phyloP scores from a whole-genome alignment of 2,113 vertebrate genomes.

The Macrotus californicus region DNA sequence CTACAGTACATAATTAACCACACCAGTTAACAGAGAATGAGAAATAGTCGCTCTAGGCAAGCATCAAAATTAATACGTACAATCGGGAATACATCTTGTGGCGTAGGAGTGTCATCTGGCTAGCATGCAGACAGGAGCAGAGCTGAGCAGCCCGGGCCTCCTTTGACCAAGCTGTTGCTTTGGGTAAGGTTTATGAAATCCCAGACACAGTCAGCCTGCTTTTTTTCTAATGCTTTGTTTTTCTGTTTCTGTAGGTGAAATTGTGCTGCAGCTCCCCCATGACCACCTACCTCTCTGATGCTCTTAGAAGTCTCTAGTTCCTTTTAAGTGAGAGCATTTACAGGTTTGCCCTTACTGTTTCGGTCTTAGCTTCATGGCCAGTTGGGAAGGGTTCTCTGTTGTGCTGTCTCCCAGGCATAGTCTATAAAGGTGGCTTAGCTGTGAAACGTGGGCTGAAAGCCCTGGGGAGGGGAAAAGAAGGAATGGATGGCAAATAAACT shows the following conservation, averaged over 20 bases:
- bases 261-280: not conserved
- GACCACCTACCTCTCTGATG: not conserved
- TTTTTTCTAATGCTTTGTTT: not conserved
- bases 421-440: not conserved
- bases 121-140: not conserved
- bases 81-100: constrained; percentile 17
- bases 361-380: not conserved
- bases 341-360: not conserved
- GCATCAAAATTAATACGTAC: constrained; percentile 61
- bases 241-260: not conserved
- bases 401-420: not conserved
- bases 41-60: constrained; percentile 62
- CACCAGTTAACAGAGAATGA: constrained; percentile 66
- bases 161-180: not conserved
- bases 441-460: not conserved
- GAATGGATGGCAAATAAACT: not conserved
- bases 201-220: not conserved
- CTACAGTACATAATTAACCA: constrained; percentile 72
- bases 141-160: not conserved
- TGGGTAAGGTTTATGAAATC: not conserved
- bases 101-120: not conserved
- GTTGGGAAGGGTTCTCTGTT: not conserved
- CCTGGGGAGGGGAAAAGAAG: not conserved
- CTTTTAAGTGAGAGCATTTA: not conserved
- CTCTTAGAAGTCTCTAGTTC: not conserved